A percentile compares a stretch with the other conserved stretches of the same genome.
Conservation (phyloP, 2,888 invertebrate species). For the Tipula lateralis region DNA sequence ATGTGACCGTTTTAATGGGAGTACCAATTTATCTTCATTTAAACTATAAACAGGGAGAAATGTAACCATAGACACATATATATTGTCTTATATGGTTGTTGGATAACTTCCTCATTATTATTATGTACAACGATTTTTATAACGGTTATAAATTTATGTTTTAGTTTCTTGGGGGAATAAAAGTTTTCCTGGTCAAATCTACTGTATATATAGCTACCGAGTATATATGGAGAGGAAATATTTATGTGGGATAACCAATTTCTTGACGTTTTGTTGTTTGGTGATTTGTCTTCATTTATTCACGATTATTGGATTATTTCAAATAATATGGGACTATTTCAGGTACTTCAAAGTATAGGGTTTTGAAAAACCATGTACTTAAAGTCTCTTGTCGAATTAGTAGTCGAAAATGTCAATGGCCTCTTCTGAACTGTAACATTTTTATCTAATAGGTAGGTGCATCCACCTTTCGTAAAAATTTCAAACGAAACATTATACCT, state of each 20-base stretch:
- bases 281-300: background rate
- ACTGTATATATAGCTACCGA: background rate
- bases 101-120: background rate
- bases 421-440: too few species aligned
- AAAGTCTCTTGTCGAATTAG: too few species aligned
- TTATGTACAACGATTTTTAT: background rate
- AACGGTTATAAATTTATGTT: background rate
- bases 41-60: background rate
- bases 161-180: background rate
- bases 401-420: too few species aligned
- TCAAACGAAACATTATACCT: too few species aligned
- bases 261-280: background rate
- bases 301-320: background rate
- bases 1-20: background rate
- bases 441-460: too few species aligned
- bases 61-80: background rate
- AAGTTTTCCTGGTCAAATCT: background rate
- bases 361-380: too few species aligned
- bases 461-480: too few species aligned
- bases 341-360: too few species aligned
- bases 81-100: background rate
- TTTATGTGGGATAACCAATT: background rate
- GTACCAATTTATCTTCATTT: background rate
- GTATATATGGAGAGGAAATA: background rate
- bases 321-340: too few species aligned